These are phyloP conservation scores for Drosophila asahinai DNA, from an alignment of 1,140 invertebrate species.

Conservation along the genomic window DNA sequence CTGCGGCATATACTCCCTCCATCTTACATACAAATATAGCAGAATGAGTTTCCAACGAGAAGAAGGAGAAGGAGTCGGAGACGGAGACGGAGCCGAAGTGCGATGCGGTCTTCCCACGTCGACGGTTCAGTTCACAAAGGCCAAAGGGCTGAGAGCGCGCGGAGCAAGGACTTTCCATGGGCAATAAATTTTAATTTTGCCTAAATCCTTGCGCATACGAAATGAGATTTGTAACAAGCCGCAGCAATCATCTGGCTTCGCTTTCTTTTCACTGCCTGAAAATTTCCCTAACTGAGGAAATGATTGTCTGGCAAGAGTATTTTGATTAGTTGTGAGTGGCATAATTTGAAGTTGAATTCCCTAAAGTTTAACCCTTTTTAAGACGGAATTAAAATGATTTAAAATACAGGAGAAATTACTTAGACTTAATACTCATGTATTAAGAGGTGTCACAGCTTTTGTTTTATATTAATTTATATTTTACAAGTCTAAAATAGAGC, in stretches of 20 bases:
- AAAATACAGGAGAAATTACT: neutral
- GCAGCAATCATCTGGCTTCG: slow-evolving; percentile 36
- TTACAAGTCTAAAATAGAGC: neutral
- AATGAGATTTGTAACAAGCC: slow-evolving; percentile 60
- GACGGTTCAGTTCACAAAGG: slow-evolving; percentile 39
- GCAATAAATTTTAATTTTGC: slow-evolving; percentile 77
- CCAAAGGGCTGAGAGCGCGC: slow-evolving; percentile 19
- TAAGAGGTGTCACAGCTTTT: neutral
- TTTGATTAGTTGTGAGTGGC: slow-evolving; percentile 35
- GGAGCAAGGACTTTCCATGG: slow-evolving; percentile 53
- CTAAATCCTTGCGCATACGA: slow-evolving; percentile 66
- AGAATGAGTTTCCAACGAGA: slow-evolving; percentile 15
- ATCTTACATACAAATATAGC: slow-evolving; percentile 15
- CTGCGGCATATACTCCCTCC: slow-evolving; percentile 26
- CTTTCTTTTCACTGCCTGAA: slow-evolving; percentile 28
- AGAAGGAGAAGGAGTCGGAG: neutral
- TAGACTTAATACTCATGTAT: accelerated
- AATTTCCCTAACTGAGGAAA: slow-evolving; percentile 19
- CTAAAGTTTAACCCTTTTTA: slow-evolving; percentile 7
- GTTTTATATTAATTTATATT: neutral
- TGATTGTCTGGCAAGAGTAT: slow-evolving; percentile 17
- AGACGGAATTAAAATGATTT: neutral
- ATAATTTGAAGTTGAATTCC: slow-evolving; percentile 21
- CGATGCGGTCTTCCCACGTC: slow-evolving; percentile 40
- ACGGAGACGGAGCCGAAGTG: neutral